Base-by-base conservation (phyloP, 2,888 invertebrate genomes). In the Temnothorax ravouxi region DNA sequence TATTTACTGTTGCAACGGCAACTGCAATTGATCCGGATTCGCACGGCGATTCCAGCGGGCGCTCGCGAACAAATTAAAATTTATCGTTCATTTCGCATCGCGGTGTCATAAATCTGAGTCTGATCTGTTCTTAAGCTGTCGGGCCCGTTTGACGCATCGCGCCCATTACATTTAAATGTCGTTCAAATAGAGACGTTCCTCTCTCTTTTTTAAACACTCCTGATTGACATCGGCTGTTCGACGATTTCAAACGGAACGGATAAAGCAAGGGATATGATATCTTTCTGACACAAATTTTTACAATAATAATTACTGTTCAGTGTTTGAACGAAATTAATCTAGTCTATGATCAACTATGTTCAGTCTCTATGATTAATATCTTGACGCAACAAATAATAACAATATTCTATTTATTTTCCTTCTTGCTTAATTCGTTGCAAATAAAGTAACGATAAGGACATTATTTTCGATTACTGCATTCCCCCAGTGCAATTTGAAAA, bases 81-180 rank as follows among this genome's bases (percentile, higher is more conserved):
- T 86, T 87, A 88, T 86, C 86, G 84, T 69, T 71, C 77, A 75
- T 87, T 89, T 77, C 59, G 86, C 83, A 79, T 80, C 85, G 83
- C 76, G 83, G 87, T 61, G 86, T 90, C 85, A 88, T 88, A 90
- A 90, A 90, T 90, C 87, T 84, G 76, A 47, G 84, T 79, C 84
- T 85, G 86, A 87, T 87, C 84, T 86, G 86, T 88, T 88, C 86
- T 90, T 90, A 88, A 90, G 74, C 88, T 84, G 90, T 89, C 90
- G 82, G 72, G 72, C 44, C 80, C 85, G 74, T 85, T 88, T 90
- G 90, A 90, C 84, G 84, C 79, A 90, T 89, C 64, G 74, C 69
- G 62, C 83, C 76, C 66, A 85, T 81, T 84, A 66, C 62, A 75
- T 88, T 88, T 84, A 84, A 87, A 88, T 80, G 66, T 69, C 85